These are phyloP conservation scores for Gymnothorax reevesii DNA, from an alignment of 2,797 vertebrate genomes.

Conservation along the genomic window DNA sequence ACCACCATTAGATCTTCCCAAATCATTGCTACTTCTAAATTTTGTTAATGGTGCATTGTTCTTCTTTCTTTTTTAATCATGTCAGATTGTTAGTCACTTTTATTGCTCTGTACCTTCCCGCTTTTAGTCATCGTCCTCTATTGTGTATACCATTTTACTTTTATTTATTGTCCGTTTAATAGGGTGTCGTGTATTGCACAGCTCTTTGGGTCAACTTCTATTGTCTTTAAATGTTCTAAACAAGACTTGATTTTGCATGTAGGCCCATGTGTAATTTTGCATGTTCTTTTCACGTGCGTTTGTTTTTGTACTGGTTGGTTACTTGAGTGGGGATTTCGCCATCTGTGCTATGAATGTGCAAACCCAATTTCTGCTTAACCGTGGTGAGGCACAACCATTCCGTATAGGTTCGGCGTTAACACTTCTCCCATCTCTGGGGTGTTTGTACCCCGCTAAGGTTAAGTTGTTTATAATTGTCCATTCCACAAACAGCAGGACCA, in stretches of 20 bases:
- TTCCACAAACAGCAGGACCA: conserved; percentile 4
- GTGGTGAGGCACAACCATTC: neutral
- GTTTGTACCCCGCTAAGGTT: neutral
- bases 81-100: too few species aligned
- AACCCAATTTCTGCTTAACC: neutral
- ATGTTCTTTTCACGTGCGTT: neutral
- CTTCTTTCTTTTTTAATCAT: too few species aligned
- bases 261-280: neutral
- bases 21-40: too few species aligned
- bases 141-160: too few species aligned
- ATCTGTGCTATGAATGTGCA: neutral
- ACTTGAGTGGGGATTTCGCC: neutral
- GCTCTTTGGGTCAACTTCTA: too few species aligned
- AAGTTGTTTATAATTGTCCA: neutral
- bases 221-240: too few species aligned
- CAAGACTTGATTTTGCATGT: neutral
- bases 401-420: neutral
- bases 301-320: neutral
- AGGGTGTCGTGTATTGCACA: too few species aligned
- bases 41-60: too few species aligned
- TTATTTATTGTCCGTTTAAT: too few species aligned
- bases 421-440: neutral
- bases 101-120: too few species aligned
- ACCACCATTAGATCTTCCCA: too few species aligned
- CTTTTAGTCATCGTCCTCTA: too few species aligned